Percentiles rank a stretch among this genome's conserved stretches.
Evolutionary conservation across 2,113 vertebrate genomes (phyloP).

Genomic region (Arizona elegans): DNA sequence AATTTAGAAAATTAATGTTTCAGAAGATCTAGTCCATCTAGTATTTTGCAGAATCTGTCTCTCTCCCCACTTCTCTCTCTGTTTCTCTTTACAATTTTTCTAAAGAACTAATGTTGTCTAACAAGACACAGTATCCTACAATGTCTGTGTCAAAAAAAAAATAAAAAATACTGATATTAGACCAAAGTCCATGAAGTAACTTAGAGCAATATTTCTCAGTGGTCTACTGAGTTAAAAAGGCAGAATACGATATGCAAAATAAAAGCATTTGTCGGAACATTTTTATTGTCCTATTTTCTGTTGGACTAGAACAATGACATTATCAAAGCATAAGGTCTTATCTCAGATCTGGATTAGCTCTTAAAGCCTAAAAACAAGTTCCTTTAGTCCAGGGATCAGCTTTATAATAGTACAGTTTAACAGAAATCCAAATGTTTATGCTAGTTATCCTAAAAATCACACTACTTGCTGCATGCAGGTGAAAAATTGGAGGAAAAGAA

Average conservation of each 20-base stretch:
- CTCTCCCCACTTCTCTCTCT: not conserved
- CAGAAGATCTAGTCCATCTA: not conserved
- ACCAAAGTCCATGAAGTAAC: not conserved
- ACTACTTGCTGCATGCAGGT: not conserved
- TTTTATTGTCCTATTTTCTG: not conserved
- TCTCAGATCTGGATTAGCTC: not conserved
- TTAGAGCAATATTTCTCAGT: not conserved
- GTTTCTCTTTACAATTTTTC: not conserved
- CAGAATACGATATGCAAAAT: not conserved
- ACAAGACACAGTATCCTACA: not conserved
- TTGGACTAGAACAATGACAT: not conserved
- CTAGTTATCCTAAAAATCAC: not conserved
- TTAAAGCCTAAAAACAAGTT: not conserved
- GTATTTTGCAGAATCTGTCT: not conserved
- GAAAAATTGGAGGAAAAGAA: not conserved
- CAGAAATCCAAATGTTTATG: rapidly evolving
- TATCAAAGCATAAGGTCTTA: no score
- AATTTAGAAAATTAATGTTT: not conserved
- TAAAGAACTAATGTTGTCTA: not conserved
- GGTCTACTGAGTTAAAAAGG: not conserved
- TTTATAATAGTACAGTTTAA: not conserved
- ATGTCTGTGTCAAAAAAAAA: not conserved
- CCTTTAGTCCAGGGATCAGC: not conserved
- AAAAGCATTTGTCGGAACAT: not conserved
- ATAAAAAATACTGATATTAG: not conserved